Evolutionary conservation across 1,140 invertebrate species (phyloP).

Genomic region (Andricus grossulariae): DNA sequence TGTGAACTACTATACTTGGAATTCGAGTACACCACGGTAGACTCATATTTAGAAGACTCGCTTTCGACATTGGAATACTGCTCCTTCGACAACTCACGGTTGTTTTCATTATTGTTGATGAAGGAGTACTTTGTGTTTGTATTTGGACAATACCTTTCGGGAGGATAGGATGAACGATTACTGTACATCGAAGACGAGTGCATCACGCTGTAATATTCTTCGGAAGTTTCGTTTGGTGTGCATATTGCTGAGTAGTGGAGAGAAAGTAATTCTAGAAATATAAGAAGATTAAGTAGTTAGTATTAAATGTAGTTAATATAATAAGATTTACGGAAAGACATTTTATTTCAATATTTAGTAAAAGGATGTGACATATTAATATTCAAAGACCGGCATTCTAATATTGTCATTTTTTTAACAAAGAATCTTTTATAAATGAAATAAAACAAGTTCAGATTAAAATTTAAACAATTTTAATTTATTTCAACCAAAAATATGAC

Average conservation of each 20-base stretch:
- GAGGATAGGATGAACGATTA: conserved; percentile 51
- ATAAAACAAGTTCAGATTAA: too few relatives aligned
- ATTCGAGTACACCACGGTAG: conserved; percentile 54
- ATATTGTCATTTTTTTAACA: too few relatives aligned
- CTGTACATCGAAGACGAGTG: conserved; percentile 64
- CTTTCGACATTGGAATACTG: conserved; percentile 51
- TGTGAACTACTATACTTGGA: conserved; percentile 56
- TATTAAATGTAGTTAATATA: background rate
- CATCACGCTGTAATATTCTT: conserved; percentile 70
- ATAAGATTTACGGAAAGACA: background rate
- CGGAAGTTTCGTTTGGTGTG: conserved; percentile 55
- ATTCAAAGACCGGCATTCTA: too few relatives aligned
- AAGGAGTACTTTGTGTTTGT: conserved; percentile 61
- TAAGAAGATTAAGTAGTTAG: conserved; percentile 43
- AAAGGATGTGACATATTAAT: too few relatives aligned
- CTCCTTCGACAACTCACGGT: conserved; percentile 57
- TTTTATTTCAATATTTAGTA: background rate
- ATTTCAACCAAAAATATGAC: too few relatives aligned
- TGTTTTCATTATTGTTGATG: conserved; percentile 67
- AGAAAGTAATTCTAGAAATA: conserved; percentile 64
- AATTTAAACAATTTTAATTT: too few relatives aligned
- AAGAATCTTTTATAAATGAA: too few relatives aligned
- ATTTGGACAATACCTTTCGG: conserved; percentile 60
- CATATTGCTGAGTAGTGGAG: conserved; percentile 70
- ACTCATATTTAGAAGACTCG: conserved; percentile 62